phyloP scores from a whole-genome alignment of 2,888 invertebrate genomes.

The Thecocarcelia acutangulata region DNA sequence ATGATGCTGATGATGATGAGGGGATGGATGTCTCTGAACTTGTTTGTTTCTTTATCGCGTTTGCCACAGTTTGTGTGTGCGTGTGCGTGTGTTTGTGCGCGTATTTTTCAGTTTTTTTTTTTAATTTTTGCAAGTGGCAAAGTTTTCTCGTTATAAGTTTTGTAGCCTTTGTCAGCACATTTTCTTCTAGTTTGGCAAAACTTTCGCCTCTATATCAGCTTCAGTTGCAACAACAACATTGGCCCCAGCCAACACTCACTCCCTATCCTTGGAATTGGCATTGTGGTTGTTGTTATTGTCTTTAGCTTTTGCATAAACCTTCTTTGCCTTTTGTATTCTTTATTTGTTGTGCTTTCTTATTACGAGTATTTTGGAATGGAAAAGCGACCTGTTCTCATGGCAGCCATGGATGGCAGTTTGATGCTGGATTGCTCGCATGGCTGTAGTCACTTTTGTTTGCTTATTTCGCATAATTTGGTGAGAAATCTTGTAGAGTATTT shows the following conservation, averaged over 20 bases:
- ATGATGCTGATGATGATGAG: conserved; percentile 62
- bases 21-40: conserved; percentile 67
- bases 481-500: conserved; percentile 55
- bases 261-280: conserved; percentile 37
- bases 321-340: conserved; percentile 31
- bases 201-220: conserved; percentile 76
- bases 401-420: conserved; percentile 37
- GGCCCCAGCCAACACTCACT: conserved; percentile 33
- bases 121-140: conserved; percentile 80
- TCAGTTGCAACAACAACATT: conserved; percentile 20
- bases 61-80: conserved; percentile 71
- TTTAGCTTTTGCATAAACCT: conserved; percentile 28
- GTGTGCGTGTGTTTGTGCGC: conserved; percentile 73
- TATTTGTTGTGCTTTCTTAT: conserved; percentile 52
- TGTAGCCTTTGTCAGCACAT: conserved; percentile 74
- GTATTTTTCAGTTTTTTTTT: conserved; percentile 76
- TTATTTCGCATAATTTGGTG: conserved; percentile 67
- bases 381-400: conserved; percentile 53
- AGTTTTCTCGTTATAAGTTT: conserved; percentile 82
- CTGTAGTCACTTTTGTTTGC: conserved; percentile 57
- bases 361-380: conserved; percentile 31
- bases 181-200: conserved; percentile 73
- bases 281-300: conserved; percentile 22
- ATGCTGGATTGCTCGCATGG: conserved; percentile 46
- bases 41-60: conserved; percentile 79